Percentiles rank a stretch among this genome's conserved stretches.
These are phyloP conservation scores for Lochmaea crataegi DNA, from an alignment of 2,888 invertebrate genomes.

Conservation along the genomic window DNA sequence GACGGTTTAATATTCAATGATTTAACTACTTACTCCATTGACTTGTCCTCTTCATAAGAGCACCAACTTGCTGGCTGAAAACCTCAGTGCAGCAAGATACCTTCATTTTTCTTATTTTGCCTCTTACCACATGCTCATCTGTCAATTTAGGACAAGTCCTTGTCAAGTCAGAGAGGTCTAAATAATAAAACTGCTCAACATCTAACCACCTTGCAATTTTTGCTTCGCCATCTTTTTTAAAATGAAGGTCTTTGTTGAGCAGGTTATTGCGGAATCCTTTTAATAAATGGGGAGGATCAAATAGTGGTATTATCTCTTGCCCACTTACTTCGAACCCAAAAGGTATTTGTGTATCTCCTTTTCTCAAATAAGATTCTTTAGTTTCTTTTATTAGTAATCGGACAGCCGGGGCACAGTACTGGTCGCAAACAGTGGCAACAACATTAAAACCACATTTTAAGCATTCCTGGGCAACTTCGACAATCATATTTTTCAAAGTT, in stretches of 20 bases:
- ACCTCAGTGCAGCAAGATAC: no score
- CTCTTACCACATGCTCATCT: neutral
- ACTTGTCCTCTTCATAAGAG: no score
- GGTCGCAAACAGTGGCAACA: conserved; percentile 11
- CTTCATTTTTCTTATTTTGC: no score
- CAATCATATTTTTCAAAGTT: neutral
- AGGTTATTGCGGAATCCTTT: conserved; percentile 9
- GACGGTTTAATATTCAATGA: no score
- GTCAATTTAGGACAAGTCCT: conserved; percentile 5
- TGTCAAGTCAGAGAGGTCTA: neutral
- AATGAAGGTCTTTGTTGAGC: neutral
- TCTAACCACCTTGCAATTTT: neutral
- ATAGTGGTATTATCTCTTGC: conserved; percentile 1
- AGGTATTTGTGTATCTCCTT: neutral
- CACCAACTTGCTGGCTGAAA: no score
- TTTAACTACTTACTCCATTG: no score
- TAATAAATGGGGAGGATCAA: conserved; percentile 15
- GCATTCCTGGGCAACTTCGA: neutral
- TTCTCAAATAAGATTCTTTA: neutral
- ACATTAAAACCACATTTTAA: neutral
- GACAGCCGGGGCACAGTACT: neutral
- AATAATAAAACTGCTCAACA: neutral
- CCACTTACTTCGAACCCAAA: neutral
- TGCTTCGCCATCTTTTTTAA: neutral
- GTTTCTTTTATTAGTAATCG: neutral